Evolutionary conservation across 2,113 vertebrate genomes (phyloP).

Genomic region (Formicarius rufipectus): DNA sequence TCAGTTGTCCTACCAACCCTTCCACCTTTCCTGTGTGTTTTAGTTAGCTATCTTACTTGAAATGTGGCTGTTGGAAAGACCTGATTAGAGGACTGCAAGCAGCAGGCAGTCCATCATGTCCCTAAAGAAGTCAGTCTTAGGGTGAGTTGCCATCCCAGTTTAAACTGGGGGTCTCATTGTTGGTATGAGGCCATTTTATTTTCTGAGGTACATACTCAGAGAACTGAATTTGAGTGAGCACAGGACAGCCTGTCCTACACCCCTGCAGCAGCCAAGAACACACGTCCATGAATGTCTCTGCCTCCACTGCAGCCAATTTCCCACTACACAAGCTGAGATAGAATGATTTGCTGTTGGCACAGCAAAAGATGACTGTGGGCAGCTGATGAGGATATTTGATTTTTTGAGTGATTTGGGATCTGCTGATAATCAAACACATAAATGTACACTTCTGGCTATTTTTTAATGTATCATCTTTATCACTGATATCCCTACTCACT

Average conservation of each 20-base stretch:
- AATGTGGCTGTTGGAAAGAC: background rate
- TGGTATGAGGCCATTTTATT: background rate
- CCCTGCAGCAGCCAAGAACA: background rate
- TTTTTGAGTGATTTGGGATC: background rate
- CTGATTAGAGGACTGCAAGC: background rate
- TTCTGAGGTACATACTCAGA: background rate
- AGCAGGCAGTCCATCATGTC: background rate
- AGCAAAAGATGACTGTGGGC: background rate
- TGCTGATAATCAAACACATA: background rate
- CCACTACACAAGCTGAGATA: background rate
- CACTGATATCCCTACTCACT: background rate
- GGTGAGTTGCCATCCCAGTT: background rate
- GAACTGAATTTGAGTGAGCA: background rate
- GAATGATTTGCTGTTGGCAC: background rate
- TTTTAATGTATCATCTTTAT: background rate
- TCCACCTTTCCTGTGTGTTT: background rate
- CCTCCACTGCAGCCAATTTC: background rate
- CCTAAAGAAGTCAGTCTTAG: background rate
- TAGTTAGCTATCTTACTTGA: background rate
- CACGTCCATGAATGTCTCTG: rapidly evolving
- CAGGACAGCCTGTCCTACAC: background rate
- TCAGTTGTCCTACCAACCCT: background rate
- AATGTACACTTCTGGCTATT: background rate
- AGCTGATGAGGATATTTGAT: background rate
- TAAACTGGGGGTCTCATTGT: background rate